Evolutionary conservation across 2,113 vertebrate genomes (phyloP), one percentile per base, ranked within the genome.

Genomic region (Gracilinanus agilis): DNA sequence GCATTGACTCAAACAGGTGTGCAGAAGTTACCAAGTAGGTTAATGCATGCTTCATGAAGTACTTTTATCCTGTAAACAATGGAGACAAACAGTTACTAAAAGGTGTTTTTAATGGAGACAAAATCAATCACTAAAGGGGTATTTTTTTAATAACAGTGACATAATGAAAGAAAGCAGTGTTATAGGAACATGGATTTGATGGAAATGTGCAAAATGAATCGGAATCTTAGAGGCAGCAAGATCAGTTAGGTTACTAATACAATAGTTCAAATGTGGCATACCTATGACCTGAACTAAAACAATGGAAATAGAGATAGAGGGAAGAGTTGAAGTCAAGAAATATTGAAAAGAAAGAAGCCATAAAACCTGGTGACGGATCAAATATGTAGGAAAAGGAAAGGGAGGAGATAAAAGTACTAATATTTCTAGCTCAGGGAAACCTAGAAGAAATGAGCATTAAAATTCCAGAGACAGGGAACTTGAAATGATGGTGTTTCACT

Each of bases 181-280:
- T 83, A 90, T 89, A 7, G 34, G n/a, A 40, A 58, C 16, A 75
- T 56, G 90, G 89, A 40, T 92, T 58, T 16, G 1, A 16, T 40
- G 67, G 67, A 24, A 89, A 44, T 11, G 54, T 91, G 92, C 9
- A 49, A 24, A 55, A 92, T 56, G 90, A 56, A 95, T 44, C 90
- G 27, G 25, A 96, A 44, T 44, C 21, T 56, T 89, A n/a, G 91
- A 11, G 44, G 44, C 9, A 83, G 12, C 55, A 54, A 91, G 61
- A 88, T 44, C 11, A 91, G 49, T 75, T 24, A 91, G 58, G 92
- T 83, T 9, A 9, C 24, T 53, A 55, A 40, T 34, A 44, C 16
- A 89, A 9, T 93, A 29, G 90, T 95, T 49, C 90, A 93, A 10
- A 53, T 44, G 9, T n/a, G 88, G 91, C 88, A n/a, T 27, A 53